phyloP scores from a whole-genome alignment of 1,140 invertebrate genomes.

The Papilio glaucus region DNA sequence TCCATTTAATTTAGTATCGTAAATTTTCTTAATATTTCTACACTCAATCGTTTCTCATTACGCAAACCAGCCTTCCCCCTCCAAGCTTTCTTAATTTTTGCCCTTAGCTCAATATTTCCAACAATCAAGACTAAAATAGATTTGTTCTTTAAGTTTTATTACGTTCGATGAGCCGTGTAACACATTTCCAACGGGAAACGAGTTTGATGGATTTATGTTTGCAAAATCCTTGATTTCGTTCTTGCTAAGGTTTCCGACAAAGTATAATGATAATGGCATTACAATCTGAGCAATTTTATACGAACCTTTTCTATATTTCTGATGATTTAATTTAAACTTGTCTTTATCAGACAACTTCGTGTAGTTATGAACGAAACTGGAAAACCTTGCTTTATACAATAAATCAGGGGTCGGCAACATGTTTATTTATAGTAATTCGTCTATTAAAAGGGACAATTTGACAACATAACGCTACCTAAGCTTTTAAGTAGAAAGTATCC shows the following conservation, averaged over 20 bases:
- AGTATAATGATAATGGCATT: not conserved
- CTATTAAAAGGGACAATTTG: too few relatives aligned
- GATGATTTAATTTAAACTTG: not conserved
- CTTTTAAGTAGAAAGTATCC: too few relatives aligned
- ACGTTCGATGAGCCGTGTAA: constrained; percentile 5
- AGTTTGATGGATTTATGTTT: constrained; percentile 24
- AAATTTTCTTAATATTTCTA: not conserved
- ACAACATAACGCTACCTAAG: too few relatives aligned
- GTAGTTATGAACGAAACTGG: not conserved
- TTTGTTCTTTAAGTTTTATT: not conserved
- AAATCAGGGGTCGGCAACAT: too few relatives aligned
- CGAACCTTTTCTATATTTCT: not conserved
- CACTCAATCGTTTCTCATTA: not conserved
- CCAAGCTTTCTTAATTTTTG: not conserved
- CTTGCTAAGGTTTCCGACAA: constrained; percentile 11
- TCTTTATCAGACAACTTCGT: not conserved
- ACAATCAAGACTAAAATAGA: not conserved
- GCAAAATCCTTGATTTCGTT: constrained; percentile 19
- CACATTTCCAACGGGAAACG: constrained; percentile 6
- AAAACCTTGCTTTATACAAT: not conserved
- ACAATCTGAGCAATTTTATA: not conserved
- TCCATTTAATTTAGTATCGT: too few relatives aligned
- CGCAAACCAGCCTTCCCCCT: not conserved
- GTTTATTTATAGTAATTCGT: too few relatives aligned
- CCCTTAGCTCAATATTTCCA: not conserved